Conservation (phyloP, 2,888 invertebrate genomes). For the Cordilura impudica region DNA sequence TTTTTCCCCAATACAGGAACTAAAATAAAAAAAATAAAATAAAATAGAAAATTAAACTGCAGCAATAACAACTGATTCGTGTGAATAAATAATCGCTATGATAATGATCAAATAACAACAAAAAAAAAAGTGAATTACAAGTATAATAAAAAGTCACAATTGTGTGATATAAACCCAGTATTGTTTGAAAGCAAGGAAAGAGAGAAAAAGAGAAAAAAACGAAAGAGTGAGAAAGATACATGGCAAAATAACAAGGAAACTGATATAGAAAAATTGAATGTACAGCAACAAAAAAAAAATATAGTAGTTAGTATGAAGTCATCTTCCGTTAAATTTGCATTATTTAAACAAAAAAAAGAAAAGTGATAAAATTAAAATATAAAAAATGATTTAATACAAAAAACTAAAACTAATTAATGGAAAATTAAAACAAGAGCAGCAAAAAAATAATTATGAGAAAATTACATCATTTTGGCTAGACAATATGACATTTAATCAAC, state of each 20-base stretch:
- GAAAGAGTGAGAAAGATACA: not conserved
- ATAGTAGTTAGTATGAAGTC: constrained; percentile 53
- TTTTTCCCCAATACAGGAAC: constrained; percentile 36
- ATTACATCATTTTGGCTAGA: constrained; percentile 12
- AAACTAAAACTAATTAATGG: constrained; percentile 44
- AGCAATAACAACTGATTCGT: constrained; percentile 41
- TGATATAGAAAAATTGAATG: constrained; percentile 8
- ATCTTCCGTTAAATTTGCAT: constrained; percentile 63
- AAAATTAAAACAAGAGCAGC: constrained; percentile 36
- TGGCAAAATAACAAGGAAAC: constrained; percentile 20
- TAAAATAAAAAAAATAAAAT: constrained; percentile 16
- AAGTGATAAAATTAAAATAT: constrained; percentile 21
- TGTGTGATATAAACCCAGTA: not conserved
- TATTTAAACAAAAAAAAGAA: constrained; percentile 27
- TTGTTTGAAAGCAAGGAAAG: not conserved
- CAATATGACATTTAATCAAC: constrained; percentile 8
- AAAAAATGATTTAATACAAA: constrained; percentile 50
- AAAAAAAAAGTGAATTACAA: constrained; percentile 4
- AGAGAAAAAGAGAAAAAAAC: not conserved
- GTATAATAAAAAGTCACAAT: constrained; percentile 26
- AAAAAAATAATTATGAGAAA: constrained; percentile 34
- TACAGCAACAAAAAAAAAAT: not conserved
- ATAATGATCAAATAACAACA: constrained; percentile 44
- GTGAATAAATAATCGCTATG: constrained; percentile 55
- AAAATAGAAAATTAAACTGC: not conserved